Base-by-base conservation (phyloP, 2,888 invertebrate species). In the Drosophila helvetica region DNA sequence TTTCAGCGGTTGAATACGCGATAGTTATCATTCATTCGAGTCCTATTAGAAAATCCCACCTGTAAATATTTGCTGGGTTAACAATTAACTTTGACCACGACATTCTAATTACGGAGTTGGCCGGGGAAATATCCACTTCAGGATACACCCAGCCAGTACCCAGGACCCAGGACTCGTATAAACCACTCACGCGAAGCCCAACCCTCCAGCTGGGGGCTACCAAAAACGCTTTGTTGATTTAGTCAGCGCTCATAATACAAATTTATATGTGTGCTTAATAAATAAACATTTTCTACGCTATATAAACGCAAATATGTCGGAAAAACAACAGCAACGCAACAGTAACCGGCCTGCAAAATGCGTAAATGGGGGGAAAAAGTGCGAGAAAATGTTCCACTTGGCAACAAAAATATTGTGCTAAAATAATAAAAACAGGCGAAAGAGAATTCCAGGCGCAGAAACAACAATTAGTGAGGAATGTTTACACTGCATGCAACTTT, bases 201-300 rank as follows among this genome's bases (percentile, higher is more conserved):
- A 12, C 48, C 42, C 18, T 42, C 45, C 55, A 81, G 70, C 75
- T 27, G 27, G 27, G 27, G 27, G 27, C 27, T 70, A 74, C 64
- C 69, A 60, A 80, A 78, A 76, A 70, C 57, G 55, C 43, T 62
- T 61, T 80, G 77, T 82, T 78, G 66, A 74, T 77, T 86, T 75
- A 74, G 78, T 83, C 80, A 78, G 84, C 84, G 70, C 60, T 72
- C 75, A 78, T 78, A 78, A 78, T 76, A 83, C 74, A 80, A 83
- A 80, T 78, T 74, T 77, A 82, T 80, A 56, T 78, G 70, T 76
- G 63, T 82, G 75, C 74, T 75, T 75, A 73, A 85, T 69, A 79
- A 79, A 85, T 77, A 83, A 81, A 78, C 76, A 83, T 77, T 83
- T 75, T 80, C 75, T 79, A 53, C 75, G 81, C 77, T 70, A 75